Evolutionary conservation across 1,140 invertebrate genomes (phyloP).

Genomic region (Holcopasites calliopsidis): DNA sequence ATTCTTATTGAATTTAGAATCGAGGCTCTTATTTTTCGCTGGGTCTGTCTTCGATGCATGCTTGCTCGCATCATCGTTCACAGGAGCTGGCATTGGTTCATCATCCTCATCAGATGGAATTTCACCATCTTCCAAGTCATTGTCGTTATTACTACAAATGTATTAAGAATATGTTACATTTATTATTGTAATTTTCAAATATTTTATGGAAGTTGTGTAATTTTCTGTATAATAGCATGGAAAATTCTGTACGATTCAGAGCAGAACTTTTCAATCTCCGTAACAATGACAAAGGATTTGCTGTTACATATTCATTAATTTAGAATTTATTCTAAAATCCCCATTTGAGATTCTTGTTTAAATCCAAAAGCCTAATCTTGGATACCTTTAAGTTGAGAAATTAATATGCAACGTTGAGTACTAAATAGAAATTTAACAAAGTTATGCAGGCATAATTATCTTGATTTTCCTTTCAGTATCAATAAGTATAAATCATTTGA

Average conservation of each 20-base stretch:
- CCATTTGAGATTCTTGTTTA: too few relatives aligned
- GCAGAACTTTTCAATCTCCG: conserved; percentile 5
- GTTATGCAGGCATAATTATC: neutral
- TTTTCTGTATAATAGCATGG: neutral
- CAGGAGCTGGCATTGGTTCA: conserved; percentile 58
- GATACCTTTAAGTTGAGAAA: neutral
- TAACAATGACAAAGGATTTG: conserved; percentile 34
- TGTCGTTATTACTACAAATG: conserved; percentile 69
- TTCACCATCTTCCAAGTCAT: conserved; percentile 83
- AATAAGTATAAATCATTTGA: neutral
- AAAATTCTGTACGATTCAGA: neutral
- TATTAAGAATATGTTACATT: conserved; percentile 29
- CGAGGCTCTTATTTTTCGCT: conserved; percentile 67
- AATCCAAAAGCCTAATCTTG: neutral
- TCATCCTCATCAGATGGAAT: conserved; percentile 83
- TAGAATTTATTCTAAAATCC: too few relatives aligned
- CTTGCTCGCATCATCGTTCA: conserved; percentile 58
- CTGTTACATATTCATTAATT: neutral
- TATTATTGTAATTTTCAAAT: too few relatives aligned
- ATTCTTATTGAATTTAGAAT: conserved; percentile 72
- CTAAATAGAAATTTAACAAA: neutral
- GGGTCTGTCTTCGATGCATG: conserved; percentile 60
- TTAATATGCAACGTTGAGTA: neutral
- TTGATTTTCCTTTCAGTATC: too few relatives aligned
- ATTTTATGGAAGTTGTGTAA: neutral